Evolutionary conservation across 2,797 vertebrate genomes (phyloP), one percentile per base, ranked within the genome.

Genomic region (Eulemur coronatus): DNA sequence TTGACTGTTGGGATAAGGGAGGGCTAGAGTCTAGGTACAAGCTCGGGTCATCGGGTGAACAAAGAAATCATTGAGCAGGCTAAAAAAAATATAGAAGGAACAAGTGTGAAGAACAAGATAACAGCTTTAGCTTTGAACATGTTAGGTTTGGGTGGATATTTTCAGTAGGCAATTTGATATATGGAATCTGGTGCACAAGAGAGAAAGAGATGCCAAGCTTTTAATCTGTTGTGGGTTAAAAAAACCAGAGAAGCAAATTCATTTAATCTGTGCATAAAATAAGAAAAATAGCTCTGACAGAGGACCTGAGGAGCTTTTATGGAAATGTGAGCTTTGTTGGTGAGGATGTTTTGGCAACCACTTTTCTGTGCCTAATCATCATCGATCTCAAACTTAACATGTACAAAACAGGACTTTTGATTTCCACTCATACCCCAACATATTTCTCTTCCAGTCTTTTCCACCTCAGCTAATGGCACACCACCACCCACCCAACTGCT

Each of bases 51-150:
- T 17, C 65, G 35, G 17, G 26, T 94, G 5, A 94, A 90, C 70
- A 81, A 94, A 93, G 69, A 50, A 90, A 81, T 86, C 33, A 90
- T 10, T 65, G 18, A 92, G n/a, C 22, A 73, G 46, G 35, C 79
- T 82, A 30, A 52, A 81, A 82, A 82, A 91, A 61, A 43, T 93
- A 61, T 24, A 84, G 67, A 86, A 93, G 22, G 41, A 96, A 85
- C 20, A 84, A 90, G 28, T 69, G 35, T 87, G 50, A 90, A 97
- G 43, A 78, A 80, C 28, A 93, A 84, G 48, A 87, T 46, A 70
- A 67, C 13, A 97, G 28, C 43, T 79, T 75, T 93, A 94, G 76
- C 89, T 91, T 82, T 88, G n/a, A 96, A 94, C 43, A 61, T 57
- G 13, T 78, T 43, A 80, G 65, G 7, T 69, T 93, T 69, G 7